These are phyloP conservation scores for Otolemur crassicaudatus DNA, from an alignment of 2,797 vertebrate genomes.

Conservation along the genomic window DNA sequence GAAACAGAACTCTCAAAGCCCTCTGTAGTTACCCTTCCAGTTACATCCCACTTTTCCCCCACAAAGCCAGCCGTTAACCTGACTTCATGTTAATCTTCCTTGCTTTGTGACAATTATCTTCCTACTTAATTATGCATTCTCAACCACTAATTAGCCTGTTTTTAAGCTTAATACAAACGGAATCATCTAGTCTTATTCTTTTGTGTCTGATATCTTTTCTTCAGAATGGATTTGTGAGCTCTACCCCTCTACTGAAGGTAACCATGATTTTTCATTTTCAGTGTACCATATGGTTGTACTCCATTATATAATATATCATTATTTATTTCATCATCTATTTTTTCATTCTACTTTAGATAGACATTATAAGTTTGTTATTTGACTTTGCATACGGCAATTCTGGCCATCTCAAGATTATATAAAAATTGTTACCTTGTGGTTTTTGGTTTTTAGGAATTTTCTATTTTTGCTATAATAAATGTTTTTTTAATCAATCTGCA, in stretches of 20 bases:
- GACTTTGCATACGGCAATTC: background rate
- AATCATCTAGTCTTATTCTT: background rate
- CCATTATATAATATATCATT: background rate
- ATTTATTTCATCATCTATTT: constrained; percentile 31
- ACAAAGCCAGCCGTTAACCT: background rate
- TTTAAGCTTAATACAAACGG: background rate
- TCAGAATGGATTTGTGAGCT: background rate
- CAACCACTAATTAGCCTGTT: background rate
- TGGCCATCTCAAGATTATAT: background rate
- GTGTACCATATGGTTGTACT: background rate
- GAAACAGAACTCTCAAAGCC: background rate
- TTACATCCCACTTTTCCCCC: background rate
- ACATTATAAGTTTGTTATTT: background rate
- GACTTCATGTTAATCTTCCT: background rate
- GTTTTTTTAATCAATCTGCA: background rate
- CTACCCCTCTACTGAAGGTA: background rate
- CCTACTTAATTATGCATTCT: background rate
- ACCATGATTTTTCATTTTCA: background rate
- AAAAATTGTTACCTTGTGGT: background rate
- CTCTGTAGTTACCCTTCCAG: background rate
- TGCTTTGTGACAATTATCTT: background rate
- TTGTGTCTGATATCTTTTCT: background rate
- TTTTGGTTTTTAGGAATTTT: background rate
- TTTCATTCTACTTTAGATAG: background rate
- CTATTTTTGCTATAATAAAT: background rate